phyloP scores from a whole-genome alignment of 2,888 invertebrate genomes.

The Melikaiella ostensackeni region DNA sequence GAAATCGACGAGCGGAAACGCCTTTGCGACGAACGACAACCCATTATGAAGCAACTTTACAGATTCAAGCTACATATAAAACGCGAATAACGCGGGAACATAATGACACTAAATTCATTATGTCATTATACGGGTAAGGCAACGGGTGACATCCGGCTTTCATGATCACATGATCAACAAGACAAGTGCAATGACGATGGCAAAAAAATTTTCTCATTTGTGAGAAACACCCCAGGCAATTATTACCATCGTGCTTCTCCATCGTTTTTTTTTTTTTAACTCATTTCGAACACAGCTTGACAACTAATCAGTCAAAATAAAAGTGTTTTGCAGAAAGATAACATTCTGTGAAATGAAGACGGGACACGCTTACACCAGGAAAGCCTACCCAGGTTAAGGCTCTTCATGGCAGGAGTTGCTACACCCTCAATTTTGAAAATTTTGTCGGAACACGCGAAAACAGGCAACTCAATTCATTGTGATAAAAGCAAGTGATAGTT shows the following conservation, averaged over 20 bases:
- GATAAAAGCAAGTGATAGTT: too few relatives aligned
- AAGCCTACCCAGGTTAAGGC: too few relatives aligned
- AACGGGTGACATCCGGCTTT: not conserved
- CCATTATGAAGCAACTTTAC: not conserved
- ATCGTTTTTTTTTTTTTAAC: not conserved
- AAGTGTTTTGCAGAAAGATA: not conserved
- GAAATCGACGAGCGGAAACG: conserved; percentile 1
- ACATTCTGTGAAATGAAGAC: too few relatives aligned
- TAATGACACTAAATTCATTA: not conserved
- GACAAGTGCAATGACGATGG: not conserved
- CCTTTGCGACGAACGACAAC: not conserved
- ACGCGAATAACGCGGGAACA: not conserved
- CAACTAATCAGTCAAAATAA: not conserved
- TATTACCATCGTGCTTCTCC: not conserved
- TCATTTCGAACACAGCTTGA: not conserved
- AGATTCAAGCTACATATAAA: conserved; percentile 10
- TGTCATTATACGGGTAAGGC: conserved; percentile 1
- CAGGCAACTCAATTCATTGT: too few relatives aligned
- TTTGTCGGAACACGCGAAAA: too few relatives aligned
- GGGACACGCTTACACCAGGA: too few relatives aligned
- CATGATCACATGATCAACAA: not conserved
- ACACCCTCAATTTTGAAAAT: too few relatives aligned
- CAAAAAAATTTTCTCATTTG: conserved; percentile 1
- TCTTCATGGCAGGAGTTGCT: too few relatives aligned
- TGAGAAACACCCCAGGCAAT: not conserved